phyloP scores from a whole-genome alignment of 2,797 vertebrate genomes.

The Rachycentron canadum region DNA sequence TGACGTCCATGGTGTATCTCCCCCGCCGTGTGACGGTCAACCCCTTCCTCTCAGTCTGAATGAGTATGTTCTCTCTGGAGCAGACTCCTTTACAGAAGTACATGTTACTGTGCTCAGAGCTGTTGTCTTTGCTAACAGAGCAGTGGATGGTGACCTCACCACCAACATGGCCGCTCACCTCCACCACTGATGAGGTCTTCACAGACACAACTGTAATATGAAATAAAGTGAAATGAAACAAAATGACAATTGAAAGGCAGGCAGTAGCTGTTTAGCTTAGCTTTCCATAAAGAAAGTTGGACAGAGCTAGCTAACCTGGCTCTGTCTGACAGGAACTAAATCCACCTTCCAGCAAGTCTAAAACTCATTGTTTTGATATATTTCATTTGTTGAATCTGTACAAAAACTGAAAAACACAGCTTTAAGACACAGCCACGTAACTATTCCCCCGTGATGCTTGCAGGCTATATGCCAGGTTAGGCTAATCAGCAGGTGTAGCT shows the following conservation, averaged over 20 bases:
- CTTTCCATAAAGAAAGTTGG: neutral
- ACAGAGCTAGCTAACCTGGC: neutral
- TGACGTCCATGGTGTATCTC: constrained; percentile 54
- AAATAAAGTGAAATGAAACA: neutral
- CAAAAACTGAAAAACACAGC: neutral
- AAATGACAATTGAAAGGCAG: neutral
- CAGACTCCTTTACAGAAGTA: constrained; percentile 68
- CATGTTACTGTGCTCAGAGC: constrained; percentile 25
- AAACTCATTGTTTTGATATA: neutral
- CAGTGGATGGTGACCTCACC: constrained; percentile 67
- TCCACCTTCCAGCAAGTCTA: neutral
- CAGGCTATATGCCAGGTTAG: neutral
- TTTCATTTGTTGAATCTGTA: neutral
- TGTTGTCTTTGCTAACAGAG: constrained; percentile 25
- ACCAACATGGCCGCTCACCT: constrained; percentile 59
- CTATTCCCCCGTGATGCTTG: neutral
- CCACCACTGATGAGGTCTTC: constrained; percentile 30
- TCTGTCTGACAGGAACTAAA: neutral
- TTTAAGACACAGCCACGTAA: too few relatives aligned
- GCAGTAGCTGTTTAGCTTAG: neutral
- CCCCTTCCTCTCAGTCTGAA: constrained; percentile 22
- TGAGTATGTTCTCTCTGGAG: constrained; percentile 45
- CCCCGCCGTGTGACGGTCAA: neutral
- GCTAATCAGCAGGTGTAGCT: too few relatives aligned
- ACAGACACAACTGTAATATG: constrained; percentile 24